Percentiles rank a stretch among this genome's conserved stretches.
Evolutionary conservation across 2,797 vertebrate genomes (phyloP).

Genomic region (Paramormyrops hopkinsi): DNA sequence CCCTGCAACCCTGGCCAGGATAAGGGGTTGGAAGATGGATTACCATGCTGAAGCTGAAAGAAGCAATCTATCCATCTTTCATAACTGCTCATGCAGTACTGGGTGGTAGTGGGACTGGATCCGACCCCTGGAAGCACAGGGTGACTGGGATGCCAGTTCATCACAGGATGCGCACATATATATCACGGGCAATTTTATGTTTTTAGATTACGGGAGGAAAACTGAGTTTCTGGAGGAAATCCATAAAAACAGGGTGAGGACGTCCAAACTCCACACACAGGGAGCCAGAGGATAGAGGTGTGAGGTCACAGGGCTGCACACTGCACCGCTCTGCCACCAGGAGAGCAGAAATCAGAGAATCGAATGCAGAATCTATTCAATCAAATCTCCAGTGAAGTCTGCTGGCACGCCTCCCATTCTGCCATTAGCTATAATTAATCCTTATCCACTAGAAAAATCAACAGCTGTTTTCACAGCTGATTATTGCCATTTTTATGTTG

Average conservation of each 20-base stretch:
- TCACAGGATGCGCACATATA: neutral
- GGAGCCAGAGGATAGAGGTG: neutral
- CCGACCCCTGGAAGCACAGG: neutral
- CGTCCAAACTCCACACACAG: neutral
- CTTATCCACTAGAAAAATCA: slow-evolving; percentile 7
- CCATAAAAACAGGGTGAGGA: neutral
- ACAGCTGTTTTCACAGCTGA: slow-evolving; percentile 6
- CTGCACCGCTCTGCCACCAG: neutral
- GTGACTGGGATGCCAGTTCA: neutral
- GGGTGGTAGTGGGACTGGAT: neutral
- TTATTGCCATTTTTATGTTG: neutral
- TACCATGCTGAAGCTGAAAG: neutral
- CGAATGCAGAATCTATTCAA: neutral
- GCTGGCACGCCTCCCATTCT: neutral
- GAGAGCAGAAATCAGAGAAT: neutral
- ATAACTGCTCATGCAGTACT: neutral
- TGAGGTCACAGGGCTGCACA: neutral
- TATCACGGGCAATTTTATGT: neutral
- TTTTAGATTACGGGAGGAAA: neutral
- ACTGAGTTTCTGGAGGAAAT: neutral
- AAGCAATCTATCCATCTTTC: neutral
- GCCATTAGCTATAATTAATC: neutral
- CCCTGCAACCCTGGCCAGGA: neutral
- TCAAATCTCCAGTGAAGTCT: neutral
- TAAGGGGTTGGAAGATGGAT: neutral